Evolutionary conservation across 2,113 vertebrate genomes (phyloP).

Genomic region (Campylomormyrus tamandua): DNA sequence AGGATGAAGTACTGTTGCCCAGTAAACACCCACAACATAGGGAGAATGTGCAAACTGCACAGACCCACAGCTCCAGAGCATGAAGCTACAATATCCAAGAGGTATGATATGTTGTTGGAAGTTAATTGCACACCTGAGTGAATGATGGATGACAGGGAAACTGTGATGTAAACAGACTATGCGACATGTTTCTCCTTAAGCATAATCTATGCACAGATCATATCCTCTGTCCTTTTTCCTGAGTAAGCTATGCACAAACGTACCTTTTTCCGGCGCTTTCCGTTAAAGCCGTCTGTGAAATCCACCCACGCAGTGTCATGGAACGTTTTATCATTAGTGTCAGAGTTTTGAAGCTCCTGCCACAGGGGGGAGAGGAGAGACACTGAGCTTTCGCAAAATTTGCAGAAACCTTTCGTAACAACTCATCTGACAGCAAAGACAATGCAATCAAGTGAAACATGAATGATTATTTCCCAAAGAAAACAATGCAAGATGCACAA

Average conservation of each 20-base stretch:
- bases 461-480: background rate
- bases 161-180: background rate
- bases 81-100: background rate
- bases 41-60: background rate
- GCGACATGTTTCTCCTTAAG: background rate
- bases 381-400: background rate
- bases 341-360: conserved; percentile 41
- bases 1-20: background rate
- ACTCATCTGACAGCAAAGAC: background rate
- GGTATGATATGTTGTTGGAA: background rate
- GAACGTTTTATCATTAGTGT: conserved; percentile 41
- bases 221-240: background rate
- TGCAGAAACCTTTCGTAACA: background rate
- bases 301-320: conserved; percentile 46
- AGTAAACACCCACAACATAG: background rate
- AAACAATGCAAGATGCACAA: background rate
- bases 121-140: background rate
- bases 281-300: conserved; percentile 35
- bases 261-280: conserved; percentile 45
- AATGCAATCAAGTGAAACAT: background rate
- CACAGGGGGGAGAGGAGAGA: background rate
- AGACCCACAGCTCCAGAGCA: background rate
- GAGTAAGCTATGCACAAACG: background rate
- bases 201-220: background rate
- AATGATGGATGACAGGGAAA: background rate